A percentile compares a stretch with the other conserved stretches of the same genome.
Conservation (phyloP, 2,888 invertebrate species). For the Euzophera pinguis region DNA sequence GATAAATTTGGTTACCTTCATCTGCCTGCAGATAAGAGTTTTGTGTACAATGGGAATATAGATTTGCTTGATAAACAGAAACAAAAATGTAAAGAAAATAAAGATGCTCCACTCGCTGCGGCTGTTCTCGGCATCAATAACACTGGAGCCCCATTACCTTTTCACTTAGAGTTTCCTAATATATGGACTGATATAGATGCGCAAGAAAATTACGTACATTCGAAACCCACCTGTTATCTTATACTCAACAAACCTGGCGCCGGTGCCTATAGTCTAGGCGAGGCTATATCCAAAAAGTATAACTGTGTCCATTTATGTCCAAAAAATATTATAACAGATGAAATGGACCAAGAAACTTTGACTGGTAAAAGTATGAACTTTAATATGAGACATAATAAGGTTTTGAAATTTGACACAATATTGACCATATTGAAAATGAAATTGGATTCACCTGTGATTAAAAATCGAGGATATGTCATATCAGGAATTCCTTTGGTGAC, state of each 20-base stretch:
- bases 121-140: slow-evolving; percentile 59
- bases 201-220: slow-evolving; percentile 65
- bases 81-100: slow-evolving; percentile 18
- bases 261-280: slow-evolving; percentile 73
- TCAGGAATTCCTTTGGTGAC: slow-evolving; percentile 83
- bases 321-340: slow-evolving; percentile 72
- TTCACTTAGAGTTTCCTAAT: slow-evolving; percentile 35
- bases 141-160: slow-evolving; percentile 46
- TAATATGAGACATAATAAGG: slow-evolving; percentile 76
- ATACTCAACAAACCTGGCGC: slow-evolving; percentile 81
- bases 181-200: slow-evolving; percentile 76
- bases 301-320: slow-evolving; percentile 81
- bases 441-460: slow-evolving; percentile 66
- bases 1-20: slow-evolving; percentile 41
- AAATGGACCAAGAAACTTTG: slow-evolving; percentile 74
- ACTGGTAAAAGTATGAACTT: slow-evolving; percentile 80
- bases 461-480: slow-evolving; percentile 82
- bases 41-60: slow-evolving; percentile 38
- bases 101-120: slow-evolving; percentile 43
- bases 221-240: slow-evolving; percentile 78
- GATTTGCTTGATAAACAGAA: slow-evolving; percentile 27
- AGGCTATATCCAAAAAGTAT: slow-evolving; percentile 76
- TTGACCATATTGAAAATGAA: slow-evolving; percentile 74
- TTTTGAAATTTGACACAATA: slow-evolving; percentile 71
- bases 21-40: slow-evolving; percentile 33